Evolutionary conservation across 2,888 invertebrate species (phyloP).

Genomic region (Leptinotarsa rubiginosa): DNA sequence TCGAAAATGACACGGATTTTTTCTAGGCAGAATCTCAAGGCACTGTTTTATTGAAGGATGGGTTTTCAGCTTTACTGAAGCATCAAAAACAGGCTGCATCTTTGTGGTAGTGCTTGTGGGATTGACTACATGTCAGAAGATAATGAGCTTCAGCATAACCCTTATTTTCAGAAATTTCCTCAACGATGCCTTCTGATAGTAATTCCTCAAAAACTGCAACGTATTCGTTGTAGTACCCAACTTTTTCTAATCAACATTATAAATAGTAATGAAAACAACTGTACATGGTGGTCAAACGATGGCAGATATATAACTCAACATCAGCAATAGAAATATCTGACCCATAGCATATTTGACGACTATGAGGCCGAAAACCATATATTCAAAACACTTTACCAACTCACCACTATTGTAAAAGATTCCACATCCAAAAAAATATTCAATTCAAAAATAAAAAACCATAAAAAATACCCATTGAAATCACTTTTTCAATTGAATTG

Average conservation of each 20-base stretch:
- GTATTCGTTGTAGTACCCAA: not conserved
- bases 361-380: too few relatives aligned
- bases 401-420: too few relatives aligned
- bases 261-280: too few relatives aligned
- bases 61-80: constrained; percentile 18
- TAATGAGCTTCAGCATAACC: not conserved
- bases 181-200: not conserved
- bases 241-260: not conserved
- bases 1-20: constrained; percentile 50
- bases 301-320: too few relatives aligned
- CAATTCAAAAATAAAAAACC: too few relatives aligned
- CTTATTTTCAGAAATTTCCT: not conserved
- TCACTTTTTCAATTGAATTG: too few relatives aligned
- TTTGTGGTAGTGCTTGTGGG: constrained; percentile 6
- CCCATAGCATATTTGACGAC: too few relatives aligned
- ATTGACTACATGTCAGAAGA: constrained; percentile 7
- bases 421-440: too few relatives aligned
- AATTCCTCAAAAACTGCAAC: constrained; percentile 4
- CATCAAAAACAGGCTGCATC: constrained; percentile 7
- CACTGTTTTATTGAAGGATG: constrained; percentile 38
- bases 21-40: constrained; percentile 43
- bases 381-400: too few relatives aligned
- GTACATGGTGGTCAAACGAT: too few relatives aligned
- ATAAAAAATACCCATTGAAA: too few relatives aligned
- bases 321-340: too few relatives aligned